phyloP scores from a whole-genome alignment of 2,797 vertebrate genomes.

The Enoplosus armatus region DNA sequence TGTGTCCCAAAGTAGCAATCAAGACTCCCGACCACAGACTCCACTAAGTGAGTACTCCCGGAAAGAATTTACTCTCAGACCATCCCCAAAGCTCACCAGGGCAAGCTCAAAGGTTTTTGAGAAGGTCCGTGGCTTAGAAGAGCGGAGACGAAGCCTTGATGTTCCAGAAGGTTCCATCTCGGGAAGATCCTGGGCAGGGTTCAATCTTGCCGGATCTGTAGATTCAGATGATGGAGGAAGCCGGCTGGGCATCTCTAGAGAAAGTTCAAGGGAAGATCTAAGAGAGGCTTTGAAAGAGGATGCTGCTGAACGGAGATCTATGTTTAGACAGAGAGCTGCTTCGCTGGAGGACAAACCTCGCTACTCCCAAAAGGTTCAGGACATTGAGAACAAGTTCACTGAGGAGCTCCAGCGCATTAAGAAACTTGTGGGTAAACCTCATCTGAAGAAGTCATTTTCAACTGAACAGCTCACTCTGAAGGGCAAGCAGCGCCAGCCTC shows the following conservation, averaged over 20 bases:
- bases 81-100: constrained; percentile 93
- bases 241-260: constrained; percentile 88
- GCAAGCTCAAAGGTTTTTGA: constrained; percentile 95
- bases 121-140: constrained; percentile 93
- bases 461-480: constrained; percentile 86
- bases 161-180: constrained; percentile 92
- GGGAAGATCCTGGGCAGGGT: constrained; percentile 89
- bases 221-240: constrained; percentile 91
- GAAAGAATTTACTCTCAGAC: constrained; percentile 88
- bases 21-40: constrained; percentile 92
- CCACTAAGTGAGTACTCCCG: constrained; percentile 92
- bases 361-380: constrained; percentile 90
- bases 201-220: constrained; percentile 92
- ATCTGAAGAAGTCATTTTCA: constrained; percentile 93
- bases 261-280: constrained; percentile 90
- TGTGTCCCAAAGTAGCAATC: constrained; percentile 87
- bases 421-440: constrained; percentile 93
- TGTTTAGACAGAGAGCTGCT: constrained; percentile 93
- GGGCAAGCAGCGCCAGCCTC: constrained; percentile 83
- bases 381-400: constrained; percentile 95
- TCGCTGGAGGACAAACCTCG: constrained; percentile 94
- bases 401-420: constrained; percentile 96
- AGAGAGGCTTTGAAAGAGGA: constrained; percentile 87
- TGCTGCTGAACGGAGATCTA: constrained; percentile 89
- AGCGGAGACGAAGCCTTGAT: constrained; percentile 92